Percentiles rank a stretch among this genome's conserved stretches.
phyloP scores from a whole-genome alignment of 1,140 invertebrate species.

The Olivierus martensii region DNA sequence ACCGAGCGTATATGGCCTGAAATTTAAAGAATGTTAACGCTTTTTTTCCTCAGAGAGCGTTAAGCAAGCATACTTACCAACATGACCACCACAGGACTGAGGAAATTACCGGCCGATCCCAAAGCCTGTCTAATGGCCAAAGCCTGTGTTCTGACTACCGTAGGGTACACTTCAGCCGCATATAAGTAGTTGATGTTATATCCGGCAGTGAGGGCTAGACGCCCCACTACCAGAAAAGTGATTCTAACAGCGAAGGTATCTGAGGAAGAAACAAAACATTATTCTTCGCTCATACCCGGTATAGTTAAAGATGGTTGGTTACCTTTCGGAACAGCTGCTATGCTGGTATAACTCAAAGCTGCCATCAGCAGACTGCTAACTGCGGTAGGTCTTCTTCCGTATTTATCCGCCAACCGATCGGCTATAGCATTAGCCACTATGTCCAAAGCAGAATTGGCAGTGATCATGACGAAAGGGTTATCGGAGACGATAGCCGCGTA shows the following conservation, averaged over 20 bases:
- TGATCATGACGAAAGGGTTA: conserved; percentile 10
- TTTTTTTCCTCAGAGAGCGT: too few relatives aligned
- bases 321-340: too few relatives aligned
- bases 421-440: conserved; percentile 1
- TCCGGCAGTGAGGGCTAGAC: conserved; percentile 70
- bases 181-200: conserved; percentile 81
- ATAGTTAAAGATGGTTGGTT: too few relatives aligned
- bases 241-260: not conserved
- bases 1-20: too few relatives aligned
- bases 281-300: too few relatives aligned
- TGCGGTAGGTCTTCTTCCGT: not conserved
- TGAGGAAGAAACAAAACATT: not conserved
- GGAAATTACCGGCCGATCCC: conserved; percentile 64
- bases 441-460: conserved; percentile 3
- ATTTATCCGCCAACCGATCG: conserved; percentile 3
- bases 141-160: conserved; percentile 67
- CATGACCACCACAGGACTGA: conserved; percentile 67
- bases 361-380: too few relatives aligned
- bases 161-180: conserved; percentile 69
- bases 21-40: too few relatives aligned
- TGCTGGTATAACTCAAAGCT: too few relatives aligned
- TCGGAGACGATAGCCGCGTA: conserved; percentile 6
- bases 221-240: conserved; percentile 42
- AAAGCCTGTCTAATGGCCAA: conserved; percentile 68
- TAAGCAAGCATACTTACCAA: conserved; percentile 47